Percentiles rank a stretch among this genome's conserved stretches.
phyloP scores from a whole-genome alignment of 2,888 invertebrate species.

The Phragmatobia fuliginosa region DNA sequence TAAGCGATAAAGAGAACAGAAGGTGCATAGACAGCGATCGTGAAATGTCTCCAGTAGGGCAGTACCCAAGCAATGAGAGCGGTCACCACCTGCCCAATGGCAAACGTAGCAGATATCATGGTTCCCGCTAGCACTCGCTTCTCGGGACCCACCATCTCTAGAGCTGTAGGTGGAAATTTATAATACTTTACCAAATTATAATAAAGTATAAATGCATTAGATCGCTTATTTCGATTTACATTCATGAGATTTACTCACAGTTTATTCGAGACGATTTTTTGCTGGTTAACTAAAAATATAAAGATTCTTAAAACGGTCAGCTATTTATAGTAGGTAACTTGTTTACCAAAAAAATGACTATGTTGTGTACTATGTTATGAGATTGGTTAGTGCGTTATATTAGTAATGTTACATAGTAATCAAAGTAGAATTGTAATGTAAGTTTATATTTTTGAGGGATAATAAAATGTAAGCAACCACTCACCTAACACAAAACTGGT shows the following conservation, averaged over 20 bases:
- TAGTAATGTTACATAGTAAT: not conserved
- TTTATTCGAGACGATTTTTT: not conserved
- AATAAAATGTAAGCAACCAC: not conserved
- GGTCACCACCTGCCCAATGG: conserved; percentile 88
- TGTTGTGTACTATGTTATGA: no score
- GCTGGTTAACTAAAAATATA: not conserved
- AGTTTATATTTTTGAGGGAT: not conserved
- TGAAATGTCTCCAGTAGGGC: conserved; percentile 88
- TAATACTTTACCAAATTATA: not conserved
- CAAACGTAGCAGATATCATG: conserved; percentile 88
- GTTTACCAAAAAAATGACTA: not conserved
- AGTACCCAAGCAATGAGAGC: conserved; percentile 88
- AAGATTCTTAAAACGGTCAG: no score
- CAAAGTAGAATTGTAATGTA: not conserved
- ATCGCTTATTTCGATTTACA: not conserved
- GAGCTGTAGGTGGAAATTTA: conserved; percentile 75
- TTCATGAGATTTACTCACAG: not conserved
- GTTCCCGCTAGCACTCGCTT: conserved; percentile 89
- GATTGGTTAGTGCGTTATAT: no score
- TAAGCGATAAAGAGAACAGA: conserved; percentile 88
- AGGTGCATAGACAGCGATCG: conserved; percentile 88
- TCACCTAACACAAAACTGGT: conserved; percentile 83
- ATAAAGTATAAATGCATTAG: not conserved
- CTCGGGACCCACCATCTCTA: conserved; percentile 90
- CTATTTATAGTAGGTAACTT: no score